Percentiles rank a stretch among this genome's conserved stretches.
These are phyloP conservation scores for Acanthornis magna DNA, from an alignment of 2,797 vertebrate species.

Conservation along the genomic window DNA sequence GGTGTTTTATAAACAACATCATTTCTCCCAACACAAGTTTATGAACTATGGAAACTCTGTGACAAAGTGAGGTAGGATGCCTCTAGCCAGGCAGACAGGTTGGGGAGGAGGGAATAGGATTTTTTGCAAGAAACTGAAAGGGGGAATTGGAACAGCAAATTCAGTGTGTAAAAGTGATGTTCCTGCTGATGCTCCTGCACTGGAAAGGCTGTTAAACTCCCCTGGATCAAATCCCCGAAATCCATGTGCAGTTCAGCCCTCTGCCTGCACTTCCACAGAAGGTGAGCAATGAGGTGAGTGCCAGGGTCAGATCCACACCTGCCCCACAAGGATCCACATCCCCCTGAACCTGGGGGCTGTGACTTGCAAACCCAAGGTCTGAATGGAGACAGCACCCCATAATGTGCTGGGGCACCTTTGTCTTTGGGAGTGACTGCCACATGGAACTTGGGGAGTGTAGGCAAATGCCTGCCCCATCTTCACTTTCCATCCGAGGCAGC, in stretches of 20 bases:
- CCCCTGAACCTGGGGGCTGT: neutral
- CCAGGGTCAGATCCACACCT: neutral
- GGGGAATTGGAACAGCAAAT: neutral
- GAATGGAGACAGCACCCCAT: neutral
- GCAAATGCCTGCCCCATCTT: neutral
- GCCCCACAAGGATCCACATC: fast-evolving
- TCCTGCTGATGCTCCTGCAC: neutral
- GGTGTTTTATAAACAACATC: neutral
- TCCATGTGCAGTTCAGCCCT: neutral
- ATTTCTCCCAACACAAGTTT: neutral
- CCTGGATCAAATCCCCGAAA: neutral
- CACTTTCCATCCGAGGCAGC: neutral
- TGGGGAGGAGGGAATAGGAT: neutral
- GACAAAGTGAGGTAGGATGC: neutral
- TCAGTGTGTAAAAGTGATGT: neutral
- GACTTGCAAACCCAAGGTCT: neutral
- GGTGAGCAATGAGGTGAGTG: neutral
- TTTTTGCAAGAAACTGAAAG: neutral
- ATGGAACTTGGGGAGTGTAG: fast-evolving
- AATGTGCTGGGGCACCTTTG: fast-evolving
- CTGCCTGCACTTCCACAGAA: neutral
- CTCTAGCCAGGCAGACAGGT: neutral
- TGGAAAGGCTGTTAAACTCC: neutral
- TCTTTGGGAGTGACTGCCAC: neutral
- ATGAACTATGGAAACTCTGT: neutral